A percentile compares a stretch with the other conserved stretches of the same genome.
These are phyloP conservation scores for Raja brachyura DNA, from an alignment of 2,113 vertebrate genomes.

Conservation along the genomic window DNA sequence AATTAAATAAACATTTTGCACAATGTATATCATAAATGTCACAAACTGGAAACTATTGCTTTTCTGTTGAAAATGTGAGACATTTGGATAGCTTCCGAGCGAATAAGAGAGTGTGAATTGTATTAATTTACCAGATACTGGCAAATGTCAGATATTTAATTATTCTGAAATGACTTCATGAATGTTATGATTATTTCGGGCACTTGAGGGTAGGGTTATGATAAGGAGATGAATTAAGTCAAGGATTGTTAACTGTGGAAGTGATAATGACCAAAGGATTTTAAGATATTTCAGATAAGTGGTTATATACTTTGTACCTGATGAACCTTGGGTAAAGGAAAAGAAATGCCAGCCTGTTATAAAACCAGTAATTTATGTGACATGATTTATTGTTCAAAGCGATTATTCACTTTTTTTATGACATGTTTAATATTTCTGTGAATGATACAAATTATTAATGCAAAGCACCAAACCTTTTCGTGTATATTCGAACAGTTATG, in stretches of 20 bases:
- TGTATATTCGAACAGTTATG: background rate
- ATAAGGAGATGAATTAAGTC: no score
- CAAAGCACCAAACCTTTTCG: background rate
- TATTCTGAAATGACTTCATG: background rate
- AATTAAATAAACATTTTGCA: background rate
- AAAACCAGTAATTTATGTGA: background rate
- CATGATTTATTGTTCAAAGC: background rate
- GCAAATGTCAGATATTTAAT: background rate
- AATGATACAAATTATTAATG: background rate
- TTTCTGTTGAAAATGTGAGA: background rate
- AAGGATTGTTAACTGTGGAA: no score
- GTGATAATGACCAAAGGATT: background rate
- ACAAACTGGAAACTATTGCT: background rate
- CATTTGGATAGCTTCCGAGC: background rate
- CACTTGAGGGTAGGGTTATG: background rate
- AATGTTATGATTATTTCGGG: background rate
- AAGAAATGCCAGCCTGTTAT: background rate
- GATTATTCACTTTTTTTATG: background rate
- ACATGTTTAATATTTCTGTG: background rate
- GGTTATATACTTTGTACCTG: background rate
- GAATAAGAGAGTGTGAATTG: background rate
- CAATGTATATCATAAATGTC: no score
- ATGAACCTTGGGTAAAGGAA: background rate
- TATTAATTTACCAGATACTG: background rate
- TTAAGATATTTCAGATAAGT: background rate